Evolutionary conservation across 2,888 invertebrate species (phyloP), one percentile per base, ranked within the genome.

Genomic region (Saturnia pavonia): DNA sequence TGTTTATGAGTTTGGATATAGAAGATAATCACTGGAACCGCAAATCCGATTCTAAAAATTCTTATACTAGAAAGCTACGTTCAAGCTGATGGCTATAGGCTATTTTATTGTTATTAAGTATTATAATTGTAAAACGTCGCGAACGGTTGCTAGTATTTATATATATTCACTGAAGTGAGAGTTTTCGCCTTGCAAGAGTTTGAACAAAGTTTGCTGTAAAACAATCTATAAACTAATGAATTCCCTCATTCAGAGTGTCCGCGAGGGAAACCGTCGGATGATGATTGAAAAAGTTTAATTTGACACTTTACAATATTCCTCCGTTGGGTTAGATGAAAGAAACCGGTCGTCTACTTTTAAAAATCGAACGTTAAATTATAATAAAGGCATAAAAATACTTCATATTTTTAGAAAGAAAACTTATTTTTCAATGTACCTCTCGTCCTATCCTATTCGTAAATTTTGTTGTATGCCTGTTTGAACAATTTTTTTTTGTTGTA

Each of bases 211-310:
- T 65, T 65, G 40, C 40, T 9, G 25, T 69, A 57, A 42, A 69
- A 69, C 69, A 70, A 73, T 77, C 76, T 68, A 76, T 80, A 76
- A 79, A 80, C 77, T 80, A 82, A 82, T 80, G 80, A 76, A 80
- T 78, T 78, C 76, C 72, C 69, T 70, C 73, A 74, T 73, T 72
- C 72, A 69, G 69, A 78, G 77, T 76, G 76, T 78, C 75, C 76
- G 75, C 40, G 74, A 60, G 70, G 69, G 76, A 71, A 76, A 77
- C 77, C 77, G 74, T 72, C 48, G 73, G 69, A 78, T 40, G 40
- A 81, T 87, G 88, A 89, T 88, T 88, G 88, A 88, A 88, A 88
- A 88, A 89, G 86, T 89, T 88, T 84, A 79, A 85, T 83, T 85
- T 78, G 85, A 85, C 86, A 86, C 81, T 83, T 82, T 79, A 77